Conservation (phyloP, 53 echinoderm and acorn worm genomes). For the Astropecten irregularis region DNA sequence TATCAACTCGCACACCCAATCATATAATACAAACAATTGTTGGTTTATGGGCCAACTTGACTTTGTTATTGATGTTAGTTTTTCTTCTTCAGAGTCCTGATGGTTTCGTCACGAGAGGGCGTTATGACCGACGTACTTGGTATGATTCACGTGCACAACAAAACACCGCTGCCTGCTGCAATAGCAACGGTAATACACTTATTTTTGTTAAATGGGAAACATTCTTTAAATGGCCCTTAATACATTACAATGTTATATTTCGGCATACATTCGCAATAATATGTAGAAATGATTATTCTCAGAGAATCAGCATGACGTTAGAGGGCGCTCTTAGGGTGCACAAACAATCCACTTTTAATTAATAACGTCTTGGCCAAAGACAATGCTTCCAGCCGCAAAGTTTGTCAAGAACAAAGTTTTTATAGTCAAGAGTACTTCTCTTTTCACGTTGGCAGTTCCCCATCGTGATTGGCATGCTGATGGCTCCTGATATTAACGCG, state of each 20-base stretch:
- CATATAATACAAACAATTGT: background rate
- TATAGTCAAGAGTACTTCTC: too few relatives aligned
- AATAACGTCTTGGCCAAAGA: too few relatives aligned
- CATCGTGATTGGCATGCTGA: slow-evolving; percentile 52
- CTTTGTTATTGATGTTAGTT: background rate
- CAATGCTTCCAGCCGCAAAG: too few relatives aligned
- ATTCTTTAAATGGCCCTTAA: too few relatives aligned
- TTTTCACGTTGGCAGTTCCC: too few relatives aligned
- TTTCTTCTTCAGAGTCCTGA: slow-evolving; percentile 6
- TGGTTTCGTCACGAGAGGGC: slow-evolving; percentile 80
- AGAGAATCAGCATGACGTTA: too few relatives aligned
- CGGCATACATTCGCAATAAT: too few relatives aligned
- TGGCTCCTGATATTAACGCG: slow-evolving; percentile 54
- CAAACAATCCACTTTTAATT: too few relatives aligned
- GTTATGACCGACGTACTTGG: slow-evolving; percentile 68
- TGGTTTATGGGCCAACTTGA: background rate
- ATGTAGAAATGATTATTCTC: too few relatives aligned
- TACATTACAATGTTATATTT: too few relatives aligned
- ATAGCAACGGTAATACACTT: background rate
- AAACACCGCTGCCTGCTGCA: slow-evolving; percentile 44
- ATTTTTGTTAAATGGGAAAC: background rate
- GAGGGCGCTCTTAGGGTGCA: too few relatives aligned
- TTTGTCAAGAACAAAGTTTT: too few relatives aligned
- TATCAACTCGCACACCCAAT: background rate
- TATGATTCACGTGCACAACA: slow-evolving; percentile 79